Evolutionary conservation across 2,888 invertebrate species (phyloP).

Genomic region (Druceiella hillmani): DNA sequence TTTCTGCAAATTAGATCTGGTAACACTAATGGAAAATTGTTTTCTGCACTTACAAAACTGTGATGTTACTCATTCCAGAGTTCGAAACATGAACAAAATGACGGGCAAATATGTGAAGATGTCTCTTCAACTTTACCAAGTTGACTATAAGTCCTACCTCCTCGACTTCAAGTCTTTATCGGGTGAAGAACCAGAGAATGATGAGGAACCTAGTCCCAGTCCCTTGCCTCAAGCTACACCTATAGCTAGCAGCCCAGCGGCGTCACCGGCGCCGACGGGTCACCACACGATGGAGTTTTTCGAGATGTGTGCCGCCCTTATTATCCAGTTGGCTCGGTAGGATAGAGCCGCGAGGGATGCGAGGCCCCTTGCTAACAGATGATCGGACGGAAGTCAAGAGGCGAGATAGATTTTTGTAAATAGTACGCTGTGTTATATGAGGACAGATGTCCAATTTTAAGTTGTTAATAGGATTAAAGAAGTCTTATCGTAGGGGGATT

Average conservation of each 20-base stretch:
- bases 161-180: constrained; percentile 96
- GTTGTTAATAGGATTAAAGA: too few species aligned
- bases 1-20: too few species aligned
- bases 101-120: constrained; percentile 89
- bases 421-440: too few species aligned
- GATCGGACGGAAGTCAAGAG: too few species aligned
- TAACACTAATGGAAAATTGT: too few species aligned
- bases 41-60: too few species aligned
- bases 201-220: constrained; percentile 31
- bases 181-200: constrained; percentile 61
- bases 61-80: constrained; percentile 59
- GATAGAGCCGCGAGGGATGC: background rate
- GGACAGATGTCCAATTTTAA: too few species aligned
- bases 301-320: constrained; percentile 98
- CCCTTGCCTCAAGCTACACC: constrained; percentile 28
- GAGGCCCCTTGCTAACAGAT: too few species aligned
- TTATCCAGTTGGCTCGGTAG: constrained; percentile 94
- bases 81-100: constrained; percentile 82
- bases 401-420: too few species aligned
- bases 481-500: too few species aligned
- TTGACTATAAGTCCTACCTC: constrained; percentile 95
- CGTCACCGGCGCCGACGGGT: constrained; percentile 43
- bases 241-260: constrained; percentile 28
- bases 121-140: constrained; percentile 98
- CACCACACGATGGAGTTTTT: constrained; percentile 99